Percentiles rank a stretch among this genome's conserved stretches.
phyloP scores from a whole-genome alignment of 2,888 invertebrate genomes.

The Neoascia interrupta region DNA sequence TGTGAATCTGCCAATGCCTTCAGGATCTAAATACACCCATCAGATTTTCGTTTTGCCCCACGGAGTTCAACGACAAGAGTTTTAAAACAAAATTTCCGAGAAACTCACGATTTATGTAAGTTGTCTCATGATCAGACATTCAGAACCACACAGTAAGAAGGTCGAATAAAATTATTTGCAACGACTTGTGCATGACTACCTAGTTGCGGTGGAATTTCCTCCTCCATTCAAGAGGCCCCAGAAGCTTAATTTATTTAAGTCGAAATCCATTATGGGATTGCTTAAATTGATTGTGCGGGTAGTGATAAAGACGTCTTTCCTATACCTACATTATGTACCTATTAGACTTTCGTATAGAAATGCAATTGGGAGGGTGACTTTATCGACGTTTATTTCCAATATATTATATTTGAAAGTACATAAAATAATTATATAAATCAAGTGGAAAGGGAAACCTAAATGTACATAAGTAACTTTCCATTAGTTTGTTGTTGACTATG shows the following conservation, averaged over 20 bases:
- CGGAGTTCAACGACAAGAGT: background rate
- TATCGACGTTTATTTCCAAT: too few relatives aligned
- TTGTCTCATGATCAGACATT: slow-evolving; percentile 5
- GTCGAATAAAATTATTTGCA: slow-evolving; percentile 12
- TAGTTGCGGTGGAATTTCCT: slow-evolving; percentile 1
- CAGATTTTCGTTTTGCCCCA: background rate
- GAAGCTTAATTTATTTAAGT: background rate
- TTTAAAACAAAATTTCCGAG: background rate
- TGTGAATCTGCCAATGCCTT: background rate
- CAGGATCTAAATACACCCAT: slow-evolving; percentile 5
- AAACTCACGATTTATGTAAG: background rate
- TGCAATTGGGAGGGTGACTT: too few relatives aligned
- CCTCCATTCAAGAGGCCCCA: slow-evolving; percentile 5
- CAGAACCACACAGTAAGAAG: background rate
- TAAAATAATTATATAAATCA: too few relatives aligned
- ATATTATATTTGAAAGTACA: too few relatives aligned
- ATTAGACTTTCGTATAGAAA: too few relatives aligned
- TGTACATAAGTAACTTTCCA: too few relatives aligned
- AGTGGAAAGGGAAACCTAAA: too few relatives aligned
- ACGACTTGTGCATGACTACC: slow-evolving; percentile 16
- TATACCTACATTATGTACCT: too few relatives aligned
- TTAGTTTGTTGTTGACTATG: too few relatives aligned
- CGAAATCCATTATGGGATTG: too few relatives aligned
- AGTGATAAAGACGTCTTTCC: too few relatives aligned
- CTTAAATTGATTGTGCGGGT: too few relatives aligned